Base-by-base conservation (phyloP, 92 coral and sea anemone genomes). In the Paramuricea clavata region DNA sequence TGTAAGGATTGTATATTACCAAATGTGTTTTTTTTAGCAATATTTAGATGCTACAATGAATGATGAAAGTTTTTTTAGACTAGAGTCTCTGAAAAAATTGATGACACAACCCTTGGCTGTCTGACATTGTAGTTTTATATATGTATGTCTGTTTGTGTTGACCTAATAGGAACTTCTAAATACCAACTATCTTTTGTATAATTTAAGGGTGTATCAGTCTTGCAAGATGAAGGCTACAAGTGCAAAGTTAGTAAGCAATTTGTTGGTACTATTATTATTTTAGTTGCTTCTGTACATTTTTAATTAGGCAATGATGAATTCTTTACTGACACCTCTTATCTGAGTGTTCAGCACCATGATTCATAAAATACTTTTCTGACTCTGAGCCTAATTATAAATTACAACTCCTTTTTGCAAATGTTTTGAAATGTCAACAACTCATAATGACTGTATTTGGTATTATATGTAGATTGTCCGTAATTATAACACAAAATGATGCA, bases 91-190 rank as follows among this genome's bases (percentile, higher is more conserved):
- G 84, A 79, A 11, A 61, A 17, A 52, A 15, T 60, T 79, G 84
- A 79, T 79, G 84, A 79, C 33, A 79, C 73, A 44, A 34, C 84
- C 84, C 84, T 79, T 79, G 84, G 84, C 84, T 79, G 84, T 79
- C 84, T 79, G 84, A 79, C 19, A 32, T 79, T 79, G 84, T 79
- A 61, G 84, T 57, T 6, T 11, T 31, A 23, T 44, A 2, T 52
- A 28, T 70, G 12, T n/a, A n/a, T n/a, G n/a, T 10, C 16, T 17
- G 26, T 54, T 52, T 22, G 2, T 23, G 3, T 44, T 12, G 2
- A 12, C 19, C 10, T 0, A 39, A 11, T 74, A 19, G 35, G 39
- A 26, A 76, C 2, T 31, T 16, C 59, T 76, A 4, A 33, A 76
- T 26, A 22, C 21, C 25, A 2, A 28, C 39, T 65, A 19, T 30